Evolutionary conservation across 2,113 vertebrate species (phyloP).

Genomic region (Clarias batrachus): DNA sequence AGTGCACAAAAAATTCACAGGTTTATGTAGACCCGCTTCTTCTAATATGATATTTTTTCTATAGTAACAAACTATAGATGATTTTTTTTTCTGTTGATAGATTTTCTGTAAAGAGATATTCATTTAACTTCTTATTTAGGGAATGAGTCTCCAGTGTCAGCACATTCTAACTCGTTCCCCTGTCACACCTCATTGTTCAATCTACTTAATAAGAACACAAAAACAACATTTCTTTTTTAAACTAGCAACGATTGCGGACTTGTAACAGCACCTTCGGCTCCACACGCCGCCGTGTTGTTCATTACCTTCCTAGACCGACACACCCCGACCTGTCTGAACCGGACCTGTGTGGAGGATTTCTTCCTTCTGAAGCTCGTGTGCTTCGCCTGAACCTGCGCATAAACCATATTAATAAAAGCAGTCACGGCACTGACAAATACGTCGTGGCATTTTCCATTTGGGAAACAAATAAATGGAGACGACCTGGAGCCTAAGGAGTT

Average conservation of each 20-base stretch:
- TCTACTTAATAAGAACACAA: too few species aligned
- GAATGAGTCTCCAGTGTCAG: background rate
- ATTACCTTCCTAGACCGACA: background rate
- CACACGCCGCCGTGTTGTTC: background rate
- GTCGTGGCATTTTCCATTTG: conserved; percentile 40
- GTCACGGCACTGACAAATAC: conserved; percentile 27
- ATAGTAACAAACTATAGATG: background rate
- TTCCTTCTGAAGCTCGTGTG: background rate
- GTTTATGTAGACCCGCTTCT: background rate
- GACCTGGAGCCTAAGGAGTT: conserved; percentile 19
- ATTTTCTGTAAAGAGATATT: background rate
- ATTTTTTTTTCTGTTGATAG: background rate
- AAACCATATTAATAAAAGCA: conserved; percentile 5
- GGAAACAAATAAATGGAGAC: conserved; percentile 24
- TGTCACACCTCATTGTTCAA: background rate
- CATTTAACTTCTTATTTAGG: background rate
- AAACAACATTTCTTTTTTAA: too few species aligned
- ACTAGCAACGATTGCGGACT: background rate
- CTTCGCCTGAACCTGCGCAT: background rate
- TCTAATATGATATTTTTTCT: background rate
- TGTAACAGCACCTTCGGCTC: background rate
- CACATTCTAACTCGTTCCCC: background rate
- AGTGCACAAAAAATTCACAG: background rate
- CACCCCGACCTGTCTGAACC: background rate
- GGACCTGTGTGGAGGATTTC: background rate